Conservation (phyloP, 2,888 invertebrate genomes). For the Drosophila cracens region DNA sequence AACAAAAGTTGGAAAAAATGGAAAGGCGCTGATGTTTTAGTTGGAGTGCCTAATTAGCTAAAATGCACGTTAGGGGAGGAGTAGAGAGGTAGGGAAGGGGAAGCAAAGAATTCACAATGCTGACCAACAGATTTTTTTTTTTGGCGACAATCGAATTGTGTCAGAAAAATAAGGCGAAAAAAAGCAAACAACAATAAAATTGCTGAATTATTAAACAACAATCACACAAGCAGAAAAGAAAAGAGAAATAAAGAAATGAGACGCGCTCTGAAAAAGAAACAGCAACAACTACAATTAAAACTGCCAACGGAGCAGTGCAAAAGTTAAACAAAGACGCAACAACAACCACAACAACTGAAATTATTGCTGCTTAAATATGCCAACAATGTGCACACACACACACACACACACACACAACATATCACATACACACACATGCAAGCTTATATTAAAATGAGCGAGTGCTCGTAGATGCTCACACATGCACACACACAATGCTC, state of each 20-base stretch:
- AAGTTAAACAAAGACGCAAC: slow-evolving; percentile 64
- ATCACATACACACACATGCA: slow-evolving; percentile 7
- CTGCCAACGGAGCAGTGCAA: slow-evolving; percentile 73
- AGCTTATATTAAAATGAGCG: slow-evolving; percentile 14
- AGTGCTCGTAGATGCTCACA: slow-evolving; percentile 45
- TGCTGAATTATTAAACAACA: slow-evolving; percentile 61
- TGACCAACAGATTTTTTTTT: slow-evolving; percentile 13
- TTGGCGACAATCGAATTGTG: slow-evolving; percentile 44
- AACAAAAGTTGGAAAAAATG: slow-evolving; percentile 62
- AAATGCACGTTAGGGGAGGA: slow-evolving; percentile 14
- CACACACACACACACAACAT: slow-evolving; percentile 15
- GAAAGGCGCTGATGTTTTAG: slow-evolving; percentile 58
- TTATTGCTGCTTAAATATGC: slow-evolving; percentile 50
- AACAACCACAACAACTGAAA: slow-evolving; percentile 21
- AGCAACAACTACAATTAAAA: slow-evolving; percentile 60
- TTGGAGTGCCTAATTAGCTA: slow-evolving; percentile 59
- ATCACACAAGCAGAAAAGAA: slow-evolving; percentile 27
- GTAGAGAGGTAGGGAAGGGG: neutral
- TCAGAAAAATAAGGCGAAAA: slow-evolving; percentile 24
- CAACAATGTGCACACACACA: slow-evolving; percentile 47
- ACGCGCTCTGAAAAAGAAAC: slow-evolving; percentile 8
- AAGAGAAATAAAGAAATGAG: slow-evolving; percentile 30
- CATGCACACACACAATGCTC: slow-evolving; percentile 20
- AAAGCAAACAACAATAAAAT: slow-evolving; percentile 19
- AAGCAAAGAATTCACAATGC: neutral